A percentile compares a stretch with the other conserved stretches of the same genome.
Evolutionary conservation across 2,888 invertebrate genomes (phyloP).

Genomic region (Spilosoma lubricipeda): DNA sequence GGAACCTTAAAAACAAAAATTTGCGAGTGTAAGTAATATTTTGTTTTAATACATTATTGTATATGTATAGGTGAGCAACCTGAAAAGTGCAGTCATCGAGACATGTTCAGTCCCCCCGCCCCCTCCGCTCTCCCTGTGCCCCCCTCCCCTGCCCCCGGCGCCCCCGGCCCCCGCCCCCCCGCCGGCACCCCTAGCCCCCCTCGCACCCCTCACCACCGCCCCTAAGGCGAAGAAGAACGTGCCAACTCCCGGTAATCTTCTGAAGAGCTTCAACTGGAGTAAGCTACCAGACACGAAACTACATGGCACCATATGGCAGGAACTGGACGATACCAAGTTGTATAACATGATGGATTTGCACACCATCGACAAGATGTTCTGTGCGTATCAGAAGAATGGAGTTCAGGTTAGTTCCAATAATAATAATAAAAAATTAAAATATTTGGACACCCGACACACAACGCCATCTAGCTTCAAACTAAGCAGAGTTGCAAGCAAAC

Average conservation of each 20-base stretch:
- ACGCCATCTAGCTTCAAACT: too few species aligned
- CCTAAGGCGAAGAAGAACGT: conserved; percentile 92
- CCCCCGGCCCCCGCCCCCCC: conserved; percentile 86
- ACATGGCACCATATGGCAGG: conserved; percentile 97
- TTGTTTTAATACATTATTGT: neutral
- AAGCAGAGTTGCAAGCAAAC: too few species aligned
- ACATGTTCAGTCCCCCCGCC: conserved; percentile 66
- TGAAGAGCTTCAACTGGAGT: conserved; percentile 99
- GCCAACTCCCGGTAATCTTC: conserved; percentile 95
- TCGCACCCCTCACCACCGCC: conserved; percentile 83
- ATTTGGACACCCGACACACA: too few species aligned
- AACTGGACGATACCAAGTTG: conserved; percentile 96
- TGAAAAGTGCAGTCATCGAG: conserved; percentile 80
- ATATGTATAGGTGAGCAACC: conserved; percentile 75
- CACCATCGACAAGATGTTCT: conserved; percentile 96
- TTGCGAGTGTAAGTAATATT: neutral
- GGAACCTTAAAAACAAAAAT: too few species aligned
- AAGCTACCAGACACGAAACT: conserved; percentile 96
- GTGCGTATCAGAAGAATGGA: conserved; percentile 97
- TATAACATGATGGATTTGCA: conserved; percentile 97
- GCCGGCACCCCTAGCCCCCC: conserved; percentile 86
- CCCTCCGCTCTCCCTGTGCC: conserved; percentile 82
- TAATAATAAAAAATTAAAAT: neutral
- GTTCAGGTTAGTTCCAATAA: conserved; percentile 87
- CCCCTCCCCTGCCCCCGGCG: conserved; percentile 83